These are phyloP conservation scores for Drosophila greeni DNA, from an alignment of 2,888 invertebrate genomes.

Conservation along the genomic window DNA sequence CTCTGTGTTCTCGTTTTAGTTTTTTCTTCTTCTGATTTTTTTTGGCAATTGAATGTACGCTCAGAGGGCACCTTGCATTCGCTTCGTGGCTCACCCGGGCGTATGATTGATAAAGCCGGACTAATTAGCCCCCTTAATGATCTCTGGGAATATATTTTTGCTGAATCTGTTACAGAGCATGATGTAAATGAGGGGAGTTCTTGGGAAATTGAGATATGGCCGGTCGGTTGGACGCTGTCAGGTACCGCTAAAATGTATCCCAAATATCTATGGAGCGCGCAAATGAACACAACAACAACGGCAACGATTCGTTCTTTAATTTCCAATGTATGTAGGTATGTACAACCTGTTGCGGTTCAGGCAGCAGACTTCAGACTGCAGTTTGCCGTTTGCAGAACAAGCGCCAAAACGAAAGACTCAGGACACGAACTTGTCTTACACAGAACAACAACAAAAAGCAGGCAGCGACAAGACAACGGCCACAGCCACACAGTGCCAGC, in stretches of 20 bases:
- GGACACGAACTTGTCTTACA: conserved; percentile 76
- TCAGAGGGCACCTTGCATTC: conserved; percentile 53
- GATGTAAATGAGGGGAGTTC: conserved; percentile 33
- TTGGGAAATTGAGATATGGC: conserved; percentile 37
- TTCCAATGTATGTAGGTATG: conserved; percentile 51
- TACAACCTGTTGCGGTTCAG: conserved; percentile 61
- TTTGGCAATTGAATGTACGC: conserved; percentile 46
- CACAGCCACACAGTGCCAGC: conserved; percentile 23
- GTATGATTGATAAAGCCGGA: conserved; percentile 56
- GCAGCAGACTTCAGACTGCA: conserved; percentile 2
- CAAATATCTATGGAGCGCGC: conserved; percentile 29
- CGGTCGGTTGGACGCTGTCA: conserved; percentile 8
- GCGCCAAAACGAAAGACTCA: conserved; percentile 74
- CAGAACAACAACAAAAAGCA: conserved; percentile 48
- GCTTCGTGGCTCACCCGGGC: conserved; percentile 39
- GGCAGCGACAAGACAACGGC: conserved; percentile 23
- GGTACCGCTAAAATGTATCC: conserved; percentile 32
- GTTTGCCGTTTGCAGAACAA: conserved; percentile 44
- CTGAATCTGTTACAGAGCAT: conserved; percentile 20
- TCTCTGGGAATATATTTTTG: conserved; percentile 21
- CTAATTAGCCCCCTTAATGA: conserved; percentile 39
- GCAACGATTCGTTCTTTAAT: conserved; percentile 65
- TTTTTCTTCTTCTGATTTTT: conserved; percentile 15
- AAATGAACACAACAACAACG: conserved; percentile 62
- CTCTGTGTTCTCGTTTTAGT: neutral